Evolutionary conservation across 2,888 invertebrate genomes (phyloP).

Genomic region (Strigamia transsilvanica): DNA sequence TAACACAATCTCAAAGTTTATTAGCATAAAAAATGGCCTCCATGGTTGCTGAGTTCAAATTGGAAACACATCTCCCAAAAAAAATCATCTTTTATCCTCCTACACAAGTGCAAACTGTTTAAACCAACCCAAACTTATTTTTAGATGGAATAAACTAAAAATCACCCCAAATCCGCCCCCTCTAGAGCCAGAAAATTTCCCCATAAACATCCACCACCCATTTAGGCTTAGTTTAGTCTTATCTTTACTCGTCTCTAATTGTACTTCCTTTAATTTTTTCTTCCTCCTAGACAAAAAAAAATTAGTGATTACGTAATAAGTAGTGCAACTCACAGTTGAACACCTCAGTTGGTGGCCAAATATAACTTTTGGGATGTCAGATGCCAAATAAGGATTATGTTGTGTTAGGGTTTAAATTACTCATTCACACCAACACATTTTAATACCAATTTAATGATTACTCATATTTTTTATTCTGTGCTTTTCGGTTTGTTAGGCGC

Average conservation of each 20-base stretch:
- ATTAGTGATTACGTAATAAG: not conserved
- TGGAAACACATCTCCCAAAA: not conserved
- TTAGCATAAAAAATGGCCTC: not conserved
- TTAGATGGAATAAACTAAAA: slow-evolving; percentile 1
- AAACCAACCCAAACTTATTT: not conserved
- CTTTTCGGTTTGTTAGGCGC: not conserved
- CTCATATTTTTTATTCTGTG: not conserved
- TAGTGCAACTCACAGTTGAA: slow-evolving; percentile 6
- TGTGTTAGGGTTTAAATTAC: slow-evolving; percentile 27
- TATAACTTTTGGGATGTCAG: slow-evolving; percentile 25
- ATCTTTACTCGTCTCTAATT: not conserved
- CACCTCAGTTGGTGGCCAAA: slow-evolving; percentile 35
- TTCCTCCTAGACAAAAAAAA: not conserved
- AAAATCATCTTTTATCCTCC: not conserved
- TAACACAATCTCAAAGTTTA: too few relatives aligned
- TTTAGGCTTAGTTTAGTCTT: not conserved
- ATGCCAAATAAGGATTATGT: slow-evolving; percentile 23
- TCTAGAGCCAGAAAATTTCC: not conserved
- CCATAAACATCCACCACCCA: not conserved
- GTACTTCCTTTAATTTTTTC: not conserved
- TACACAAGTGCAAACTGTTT: slow-evolving; percentile 10
- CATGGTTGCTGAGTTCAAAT: not conserved
- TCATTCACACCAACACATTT: not conserved
- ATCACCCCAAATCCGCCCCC: not conserved
- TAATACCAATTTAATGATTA: not conserved